Base-by-base conservation (phyloP, 92 coral and sea anemone genomes). In the Actinernus sp. region DNA sequence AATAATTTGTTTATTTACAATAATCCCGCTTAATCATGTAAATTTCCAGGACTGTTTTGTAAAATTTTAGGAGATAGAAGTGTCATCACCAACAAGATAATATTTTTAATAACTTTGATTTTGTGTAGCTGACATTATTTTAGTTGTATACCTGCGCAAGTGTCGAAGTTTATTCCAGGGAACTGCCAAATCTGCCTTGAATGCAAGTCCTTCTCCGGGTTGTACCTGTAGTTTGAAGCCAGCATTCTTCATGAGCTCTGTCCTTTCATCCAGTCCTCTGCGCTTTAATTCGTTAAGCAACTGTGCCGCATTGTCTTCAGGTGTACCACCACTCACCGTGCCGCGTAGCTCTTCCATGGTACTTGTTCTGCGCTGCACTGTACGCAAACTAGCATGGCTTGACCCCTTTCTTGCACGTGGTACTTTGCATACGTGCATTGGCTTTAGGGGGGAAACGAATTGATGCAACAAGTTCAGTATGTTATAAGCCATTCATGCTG, bases 151-250 rank as follows among this genome's bases (percentile, higher is more conserved):
- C 77, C 77, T 56, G 36, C 77, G 14, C 38, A 69, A 56, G 34
- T 69, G 77, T 11, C 55, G 58, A 14, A 69, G 77, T 58, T 20
- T 69, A 29, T 44, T 38, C 77, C 77, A 69, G 2, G 77, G 77
- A 18, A 69, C 1, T 30, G 43, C 77, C 26, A 56, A 55, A 28
- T 55, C 56, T 19, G 77, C 65, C 55, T 69, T 55, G 54, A 55
- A 12, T 28, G 66, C 77, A 13, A 69, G 65, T 9, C 65, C 77
- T 52, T 69, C 66, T 4, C 77, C 66, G 17, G 33, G 48, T 55
- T 65, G 77, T 11, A 69, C 77, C 17, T 55, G 50, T 10, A 69
- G 19, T 39, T 69, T 69, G 30, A 69, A 53, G 9, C 77, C 77
- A 30, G 65, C 66, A 6, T 31, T 65, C 22, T 3, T 25, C 77